These are phyloP conservation scores for Selene dorsalis DNA, from an alignment of 2,797 vertebrate species.

Conservation along the genomic window DNA sequence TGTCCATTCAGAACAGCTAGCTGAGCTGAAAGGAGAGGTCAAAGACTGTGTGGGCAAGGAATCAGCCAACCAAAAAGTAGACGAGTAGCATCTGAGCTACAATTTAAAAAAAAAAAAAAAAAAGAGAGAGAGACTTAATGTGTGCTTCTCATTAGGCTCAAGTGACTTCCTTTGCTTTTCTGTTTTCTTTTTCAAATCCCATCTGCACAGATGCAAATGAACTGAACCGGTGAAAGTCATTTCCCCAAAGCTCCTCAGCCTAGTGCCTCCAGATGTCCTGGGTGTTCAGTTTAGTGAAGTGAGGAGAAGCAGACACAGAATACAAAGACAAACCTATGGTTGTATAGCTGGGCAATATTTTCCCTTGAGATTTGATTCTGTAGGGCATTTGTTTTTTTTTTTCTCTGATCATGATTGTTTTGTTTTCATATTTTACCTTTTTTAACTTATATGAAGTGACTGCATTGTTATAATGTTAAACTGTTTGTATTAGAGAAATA, in stretches of 20 bases:
- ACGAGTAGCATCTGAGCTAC: slow-evolving; percentile 78
- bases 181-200: slow-evolving; percentile 35
- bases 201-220: slow-evolving; percentile 63
- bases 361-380: slow-evolving; percentile 68
- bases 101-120: slow-evolving; percentile 19
- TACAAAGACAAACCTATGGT: slow-evolving; percentile 58
- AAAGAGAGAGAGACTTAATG: slow-evolving; percentile 41
- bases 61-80: slow-evolving; percentile 71
- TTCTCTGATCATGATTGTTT: slow-evolving; percentile 65
- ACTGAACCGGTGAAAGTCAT: slow-evolving; percentile 53
- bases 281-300: slow-evolving; percentile 53
- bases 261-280: slow-evolving; percentile 55
- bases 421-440: slow-evolving; percentile 73
- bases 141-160: slow-evolving; percentile 57
- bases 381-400: slow-evolving; percentile 75
- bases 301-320: slow-evolving; percentile 48
- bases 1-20: slow-evolving; percentile 89
- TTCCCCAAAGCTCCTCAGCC: slow-evolving; percentile 32
- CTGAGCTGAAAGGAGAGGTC: slow-evolving; percentile 88
- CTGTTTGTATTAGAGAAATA: slow-evolving; percentile 73
- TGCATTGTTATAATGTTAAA: slow-evolving; percentile 78
- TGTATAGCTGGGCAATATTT: slow-evolving; percentile 76
- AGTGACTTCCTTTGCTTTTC: slow-evolving; percentile 54
- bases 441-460: slow-evolving; percentile 90
- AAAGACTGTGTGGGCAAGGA: slow-evolving; percentile 86